Evolutionary conservation across 2,888 invertebrate genomes (phyloP).

Genomic region (Thalpophila matura): DNA sequence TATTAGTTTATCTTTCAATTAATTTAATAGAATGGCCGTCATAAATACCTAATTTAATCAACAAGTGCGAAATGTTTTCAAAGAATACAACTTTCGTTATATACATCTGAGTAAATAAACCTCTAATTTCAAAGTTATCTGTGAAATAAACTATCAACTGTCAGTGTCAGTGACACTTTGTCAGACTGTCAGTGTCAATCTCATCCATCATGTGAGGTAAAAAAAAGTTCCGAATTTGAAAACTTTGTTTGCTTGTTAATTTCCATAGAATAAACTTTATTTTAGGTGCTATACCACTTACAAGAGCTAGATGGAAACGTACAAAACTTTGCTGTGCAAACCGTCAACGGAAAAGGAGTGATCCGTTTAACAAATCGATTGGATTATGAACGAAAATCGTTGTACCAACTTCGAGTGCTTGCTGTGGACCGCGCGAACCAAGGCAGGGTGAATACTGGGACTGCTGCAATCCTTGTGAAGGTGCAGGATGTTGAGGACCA

Average conservation of each 20-base stretch:
- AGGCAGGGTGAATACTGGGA: constrained; percentile 96
- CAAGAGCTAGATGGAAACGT: constrained; percentile 95
- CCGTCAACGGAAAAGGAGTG: constrained; percentile 96
- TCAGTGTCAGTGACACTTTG: constrained; percentile 2
- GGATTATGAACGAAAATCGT: constrained; percentile 96
- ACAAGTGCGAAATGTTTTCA: no score
- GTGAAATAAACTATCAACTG: no score
- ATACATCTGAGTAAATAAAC: no score
- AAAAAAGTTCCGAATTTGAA: constrained; percentile 4
- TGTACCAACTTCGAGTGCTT: constrained; percentile 95
- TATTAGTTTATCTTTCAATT: no score
- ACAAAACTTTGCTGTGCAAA: constrained; percentile 94
- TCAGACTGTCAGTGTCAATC: background rate
- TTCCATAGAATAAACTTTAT: constrained; percentile 3
- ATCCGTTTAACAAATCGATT: constrained; percentile 94
- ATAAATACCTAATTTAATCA: no score
- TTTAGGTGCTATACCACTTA: constrained; percentile 95
- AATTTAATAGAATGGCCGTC: no score
- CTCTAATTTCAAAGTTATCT: no score
- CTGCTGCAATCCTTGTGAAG: constrained; percentile 96
- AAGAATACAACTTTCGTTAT: constrained; percentile 7
- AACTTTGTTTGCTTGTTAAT: constrained; percentile 5
- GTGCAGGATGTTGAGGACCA: constrained; percentile 97
- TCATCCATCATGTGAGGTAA: background rate
- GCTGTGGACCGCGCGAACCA: constrained; percentile 96